Evolutionary conservation across 1,140 invertebrate species (phyloP), one percentile per base, ranked within the genome.

Genomic region (Drosophila littoralis): DNA sequence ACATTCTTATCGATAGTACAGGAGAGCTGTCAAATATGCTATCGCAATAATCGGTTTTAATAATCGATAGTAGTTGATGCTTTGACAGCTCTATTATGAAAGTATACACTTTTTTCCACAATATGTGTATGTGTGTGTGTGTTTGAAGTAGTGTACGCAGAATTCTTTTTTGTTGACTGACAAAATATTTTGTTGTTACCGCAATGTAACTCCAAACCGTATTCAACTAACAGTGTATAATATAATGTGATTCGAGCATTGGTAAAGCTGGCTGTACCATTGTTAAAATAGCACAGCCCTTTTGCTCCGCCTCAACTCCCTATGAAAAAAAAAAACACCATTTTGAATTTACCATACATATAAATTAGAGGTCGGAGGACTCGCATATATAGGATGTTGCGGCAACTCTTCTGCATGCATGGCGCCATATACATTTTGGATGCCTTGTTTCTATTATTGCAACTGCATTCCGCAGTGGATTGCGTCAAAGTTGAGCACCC

Each of bases 51-150:
- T 48, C 17, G 12, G 12, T n/a, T 3, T 9, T 15, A 1, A 7
- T 15, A 7, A 52, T 52, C 51, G 33, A 36, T 54, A 17, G 9
- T n/a, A 10, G 40, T 13, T 7, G 6, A 42, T 42, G n/a, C 6
- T 17, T 38, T 54, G 32, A 54, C 38, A 55, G 22, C 40, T 45
- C 50, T 45, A 51, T 54, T 65, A 43, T 61, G 42, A 66, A 57
- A 57, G 64, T 66, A 66, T 66, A 66, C 54, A 57, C 64, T 57
- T 66, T 66, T 66, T 66, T 57, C 45, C 52, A 57, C 22, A 57
- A 33, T 45, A 8, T 54, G 8, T 54, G 10, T 36, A 36, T 55
- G 15, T 48, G 42, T 55, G 52, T 66, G 17, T 35, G 65, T 33
- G 65, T 17, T 59, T 15, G 38, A 59, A 9, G 6, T 10, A 65